phyloP scores from a whole-genome alignment of 1,140 invertebrate species.

The Muscidifurax raptorellus region DNA sequence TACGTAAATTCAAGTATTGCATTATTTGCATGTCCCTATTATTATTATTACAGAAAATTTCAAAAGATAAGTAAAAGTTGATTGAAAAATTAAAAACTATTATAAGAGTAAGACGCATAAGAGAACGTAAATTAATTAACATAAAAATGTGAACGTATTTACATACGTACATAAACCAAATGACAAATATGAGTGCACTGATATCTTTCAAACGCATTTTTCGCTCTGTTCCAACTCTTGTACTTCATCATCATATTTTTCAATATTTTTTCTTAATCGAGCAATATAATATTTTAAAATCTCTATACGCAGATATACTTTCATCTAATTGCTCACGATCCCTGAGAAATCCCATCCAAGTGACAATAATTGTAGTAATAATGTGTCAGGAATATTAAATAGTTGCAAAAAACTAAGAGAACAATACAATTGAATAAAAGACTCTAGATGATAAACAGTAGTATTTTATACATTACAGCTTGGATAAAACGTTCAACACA shows the following conservation, averaged over 20 bases:
- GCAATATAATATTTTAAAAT: slow-evolving; percentile 30
- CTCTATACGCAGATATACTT: slow-evolving; percentile 38
- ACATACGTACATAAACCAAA: not conserved
- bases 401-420: not conserved
- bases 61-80: not conserved
- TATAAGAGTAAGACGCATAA: no score
- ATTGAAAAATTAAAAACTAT: not conserved
- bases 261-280: slow-evolving; percentile 28
- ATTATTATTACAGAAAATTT: not conserved
- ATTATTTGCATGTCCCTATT: no score
- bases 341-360: slow-evolving; percentile 32
- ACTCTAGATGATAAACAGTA: slow-evolving; percentile 24
- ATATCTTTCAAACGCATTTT: slow-evolving; percentile 15
- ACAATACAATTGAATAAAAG: slow-evolving; percentile 25
- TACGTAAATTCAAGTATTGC: slow-evolving; percentile 6
- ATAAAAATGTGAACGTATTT: not conserved
- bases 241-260: slow-evolving; percentile 18
- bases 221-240: slow-evolving; percentile 27
- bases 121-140: slow-evolving; percentile 13
- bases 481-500: not conserved
- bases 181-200: not conserved
- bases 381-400: not conserved
- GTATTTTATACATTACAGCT: not conserved
- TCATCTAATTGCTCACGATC: slow-evolving; percentile 28
- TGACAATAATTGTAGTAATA: slow-evolving; percentile 12